Conservation (phyloP, 2,888 invertebrate species). For the Hemaris fuciformis region DNA sequence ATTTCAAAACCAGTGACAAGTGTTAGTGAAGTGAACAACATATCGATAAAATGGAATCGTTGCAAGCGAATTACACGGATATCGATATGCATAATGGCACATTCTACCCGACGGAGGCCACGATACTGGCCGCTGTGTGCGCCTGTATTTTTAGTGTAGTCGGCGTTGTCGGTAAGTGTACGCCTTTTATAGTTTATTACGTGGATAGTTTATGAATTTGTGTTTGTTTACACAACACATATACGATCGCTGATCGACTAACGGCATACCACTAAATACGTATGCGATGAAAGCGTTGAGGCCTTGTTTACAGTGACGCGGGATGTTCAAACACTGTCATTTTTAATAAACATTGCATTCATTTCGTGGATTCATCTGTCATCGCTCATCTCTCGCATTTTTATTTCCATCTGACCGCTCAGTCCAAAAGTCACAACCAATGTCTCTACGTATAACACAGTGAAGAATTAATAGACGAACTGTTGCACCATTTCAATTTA, state of each 20-base stretch:
- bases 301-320: slow-evolving; percentile 47
- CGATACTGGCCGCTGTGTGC: slow-evolving; percentile 88
- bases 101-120: slow-evolving; percentile 86
- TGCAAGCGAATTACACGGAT: slow-evolving; percentile 36
- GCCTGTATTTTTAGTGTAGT: slow-evolving; percentile 90
- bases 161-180: slow-evolving; percentile 87
- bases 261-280: slow-evolving; percentile 30
- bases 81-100: slow-evolving; percentile 60
- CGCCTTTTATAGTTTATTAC: slow-evolving; percentile 17
- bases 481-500: slow-evolving; percentile 16
- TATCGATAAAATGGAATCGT: slow-evolving; percentile 31
- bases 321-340: slow-evolving; percentile 47
- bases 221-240: slow-evolving; percentile 47
- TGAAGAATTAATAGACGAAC: slow-evolving; percentile 6
- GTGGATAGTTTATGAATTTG: slow-evolving; percentile 29
- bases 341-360: slow-evolving; percentile 37
- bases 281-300: slow-evolving; percentile 51
- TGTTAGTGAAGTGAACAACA: slow-evolving; percentile 41
- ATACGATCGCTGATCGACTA: slow-evolving; percentile 27
- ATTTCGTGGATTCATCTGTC: neutral
- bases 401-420: neutral
- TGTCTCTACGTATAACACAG: neutral
- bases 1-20: slow-evolving; percentile 25
- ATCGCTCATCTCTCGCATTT: neutral
- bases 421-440: neutral